These are phyloP conservation scores for Meriones unguiculatus DNA, from an alignment of 2,113 vertebrate genomes.

Conservation along the genomic window DNA sequence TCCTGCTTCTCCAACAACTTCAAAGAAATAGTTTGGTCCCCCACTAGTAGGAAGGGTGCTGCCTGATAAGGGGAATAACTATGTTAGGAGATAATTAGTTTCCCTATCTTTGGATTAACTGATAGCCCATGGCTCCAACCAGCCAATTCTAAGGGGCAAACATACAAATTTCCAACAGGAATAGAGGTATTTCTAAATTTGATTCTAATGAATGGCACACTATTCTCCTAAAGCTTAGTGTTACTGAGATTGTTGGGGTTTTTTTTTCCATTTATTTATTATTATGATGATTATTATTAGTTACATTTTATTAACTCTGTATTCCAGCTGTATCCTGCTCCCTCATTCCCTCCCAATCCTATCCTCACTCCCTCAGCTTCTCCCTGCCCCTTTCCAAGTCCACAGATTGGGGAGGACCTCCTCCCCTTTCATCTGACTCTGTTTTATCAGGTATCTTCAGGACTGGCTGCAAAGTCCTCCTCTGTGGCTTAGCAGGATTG, in stretches of 20 bases:
- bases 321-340: no score
- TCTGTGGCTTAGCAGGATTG: no score
- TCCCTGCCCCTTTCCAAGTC: no score
- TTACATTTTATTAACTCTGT: no score
- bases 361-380: no score
- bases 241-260: background rate
- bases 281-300: no score
- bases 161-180: background rate
- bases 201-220: background rate
- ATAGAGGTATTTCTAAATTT: background rate
- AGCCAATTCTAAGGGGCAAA: background rate
- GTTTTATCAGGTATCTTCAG: no score
- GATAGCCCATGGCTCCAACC: background rate
- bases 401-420: no score
- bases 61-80: background rate
- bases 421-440: no score
- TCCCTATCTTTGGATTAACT: background rate
- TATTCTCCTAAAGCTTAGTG: background rate
- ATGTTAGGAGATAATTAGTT: background rate
- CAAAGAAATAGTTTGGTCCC: background rate
- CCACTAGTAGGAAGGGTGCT: accelerated
- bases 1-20: background rate
- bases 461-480: no score
- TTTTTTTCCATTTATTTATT: no score
- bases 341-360: no score